Percentiles rank a stretch among this genome's conserved stretches.
phyloP scores from a whole-genome alignment of 2,888 invertebrate species.

The Ochropacha duplaris region DNA sequence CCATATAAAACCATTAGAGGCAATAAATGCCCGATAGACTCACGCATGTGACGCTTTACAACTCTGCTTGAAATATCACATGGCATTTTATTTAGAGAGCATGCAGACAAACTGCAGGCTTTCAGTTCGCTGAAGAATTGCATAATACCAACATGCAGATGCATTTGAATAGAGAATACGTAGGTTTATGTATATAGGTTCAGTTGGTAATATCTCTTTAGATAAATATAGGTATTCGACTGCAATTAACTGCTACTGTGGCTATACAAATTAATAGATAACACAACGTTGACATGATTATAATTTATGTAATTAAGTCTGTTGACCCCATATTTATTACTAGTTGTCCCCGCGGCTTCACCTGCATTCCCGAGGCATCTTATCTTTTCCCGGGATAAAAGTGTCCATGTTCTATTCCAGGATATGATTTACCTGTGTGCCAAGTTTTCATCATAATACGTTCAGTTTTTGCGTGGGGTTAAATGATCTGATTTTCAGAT shows the following conservation, averaged over 20 bases:
- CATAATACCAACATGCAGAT: not conserved
- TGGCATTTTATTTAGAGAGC: slow-evolving; percentile 18
- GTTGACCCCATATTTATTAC: not conserved
- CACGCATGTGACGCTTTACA: slow-evolving; percentile 54
- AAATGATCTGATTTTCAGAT: no score
- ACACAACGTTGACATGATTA: not conserved
- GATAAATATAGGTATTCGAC: no score
- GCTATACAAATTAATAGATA: not conserved
- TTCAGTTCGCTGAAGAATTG: not conserved
- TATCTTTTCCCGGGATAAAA: no score
- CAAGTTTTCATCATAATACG: no score
- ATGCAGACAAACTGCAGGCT: not conserved
- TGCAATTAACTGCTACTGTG: not conserved
- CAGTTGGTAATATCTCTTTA: not conserved
- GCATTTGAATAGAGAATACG: not conserved
- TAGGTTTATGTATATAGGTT: not conserved
- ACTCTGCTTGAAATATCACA: slow-evolving; percentile 47
- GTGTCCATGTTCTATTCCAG: no score
- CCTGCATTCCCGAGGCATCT: no score
- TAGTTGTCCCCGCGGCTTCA: no score
- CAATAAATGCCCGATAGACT: slow-evolving; percentile 57
- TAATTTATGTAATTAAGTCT: not conserved
- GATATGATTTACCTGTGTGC: no score
- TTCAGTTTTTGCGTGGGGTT: no score
- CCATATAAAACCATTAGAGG: slow-evolving; percentile 63